Conservation (phyloP, 37 sponge, comb jelly and placozoan genomes). For the Geodia barretti region DNA sequence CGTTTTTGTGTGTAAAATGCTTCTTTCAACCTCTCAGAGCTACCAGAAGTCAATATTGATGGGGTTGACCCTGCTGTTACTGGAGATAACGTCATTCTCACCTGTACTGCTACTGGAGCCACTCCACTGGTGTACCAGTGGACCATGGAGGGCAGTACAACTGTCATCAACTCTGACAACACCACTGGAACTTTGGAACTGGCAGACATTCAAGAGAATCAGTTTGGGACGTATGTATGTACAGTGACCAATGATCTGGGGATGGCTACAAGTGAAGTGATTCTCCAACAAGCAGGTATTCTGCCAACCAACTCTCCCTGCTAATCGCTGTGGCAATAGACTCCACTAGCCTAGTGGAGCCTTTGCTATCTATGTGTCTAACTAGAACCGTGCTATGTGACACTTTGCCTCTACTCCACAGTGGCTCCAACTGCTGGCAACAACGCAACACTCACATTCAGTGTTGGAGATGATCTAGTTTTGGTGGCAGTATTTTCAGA, state of each 20-base stretch:
- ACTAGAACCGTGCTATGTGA: background rate
- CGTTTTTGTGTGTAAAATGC: background rate
- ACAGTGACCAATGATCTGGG: background rate
- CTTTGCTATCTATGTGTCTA: too few species aligned
- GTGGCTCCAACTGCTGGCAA: background rate
- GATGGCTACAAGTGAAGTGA: background rate
- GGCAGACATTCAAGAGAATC: background rate
- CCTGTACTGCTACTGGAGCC: constrained; percentile 26
- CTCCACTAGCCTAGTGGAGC: too few species aligned
- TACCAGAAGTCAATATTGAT: background rate
- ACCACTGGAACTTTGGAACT: background rate
- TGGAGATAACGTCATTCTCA: background rate
- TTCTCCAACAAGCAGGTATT: background rate
- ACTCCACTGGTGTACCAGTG: background rate
- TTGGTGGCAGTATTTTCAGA: constrained; percentile 14
- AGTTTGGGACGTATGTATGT: background rate
- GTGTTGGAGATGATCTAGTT: background rate
- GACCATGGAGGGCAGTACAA: background rate
- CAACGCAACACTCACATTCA: background rate
- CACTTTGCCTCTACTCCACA: background rate
- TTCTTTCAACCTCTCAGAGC: background rate
- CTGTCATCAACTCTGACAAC: background rate
- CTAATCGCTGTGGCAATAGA: too few species aligned
- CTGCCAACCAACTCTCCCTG: too few species aligned
- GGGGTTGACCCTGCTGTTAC: background rate